Evolutionary conservation across 2,113 vertebrate species (phyloP).

Genomic region (Paracanthobrama guichenoti): DNA sequence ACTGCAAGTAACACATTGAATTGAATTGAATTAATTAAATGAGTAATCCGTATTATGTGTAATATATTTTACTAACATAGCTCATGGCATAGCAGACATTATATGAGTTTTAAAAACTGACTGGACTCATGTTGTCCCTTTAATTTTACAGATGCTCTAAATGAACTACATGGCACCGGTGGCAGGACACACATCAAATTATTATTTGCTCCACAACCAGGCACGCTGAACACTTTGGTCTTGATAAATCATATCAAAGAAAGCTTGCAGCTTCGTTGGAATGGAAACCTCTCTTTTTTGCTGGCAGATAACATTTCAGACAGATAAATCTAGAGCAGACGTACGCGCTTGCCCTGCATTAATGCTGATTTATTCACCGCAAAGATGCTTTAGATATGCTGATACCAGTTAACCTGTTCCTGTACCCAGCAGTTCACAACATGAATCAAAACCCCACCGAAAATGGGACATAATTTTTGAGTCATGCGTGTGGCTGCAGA

Average conservation of each 20-base stretch:
- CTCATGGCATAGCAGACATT: too few relatives aligned
- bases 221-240: constrained; percentile 3
- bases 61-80: too few relatives aligned
- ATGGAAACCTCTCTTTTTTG: neutral
- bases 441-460: neutral
- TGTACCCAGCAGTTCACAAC: constrained; percentile 9
- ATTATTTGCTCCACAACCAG: neutral
- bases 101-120: neutral
- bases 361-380: constrained; percentile 38
- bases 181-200: neutral
- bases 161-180: neutral
- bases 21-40: too few relatives aligned
- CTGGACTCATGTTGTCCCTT: neutral
- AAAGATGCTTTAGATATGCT: constrained; percentile 11
- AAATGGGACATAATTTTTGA: neutral
- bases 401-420: constrained; percentile 35
- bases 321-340: constrained; percentile 16
- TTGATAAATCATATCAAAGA: constrained; percentile 29
- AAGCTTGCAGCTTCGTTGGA: neutral
- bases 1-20: neutral
- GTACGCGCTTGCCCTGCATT: neutral
- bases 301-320: neutral
- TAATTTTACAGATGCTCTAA: neutral
- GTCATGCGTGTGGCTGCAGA: neutral
- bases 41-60: too few relatives aligned